Base-by-base conservation (phyloP, 2,888 invertebrate species). In the Tanytarsus gracilentus region DNA sequence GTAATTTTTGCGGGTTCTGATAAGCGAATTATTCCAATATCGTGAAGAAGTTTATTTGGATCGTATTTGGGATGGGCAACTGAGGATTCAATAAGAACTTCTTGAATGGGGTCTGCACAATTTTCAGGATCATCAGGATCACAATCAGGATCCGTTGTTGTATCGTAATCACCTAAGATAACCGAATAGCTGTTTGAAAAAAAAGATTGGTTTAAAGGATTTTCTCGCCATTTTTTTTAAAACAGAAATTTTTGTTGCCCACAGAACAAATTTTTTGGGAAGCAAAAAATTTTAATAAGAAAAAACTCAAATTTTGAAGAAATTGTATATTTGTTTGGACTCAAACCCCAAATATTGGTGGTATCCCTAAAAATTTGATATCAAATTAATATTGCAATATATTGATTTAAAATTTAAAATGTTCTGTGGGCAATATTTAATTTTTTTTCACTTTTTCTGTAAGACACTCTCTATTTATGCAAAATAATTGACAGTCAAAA, bases 101-200 rank as follows among this genome's bases (percentile, higher is more conserved):
- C 67, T 63, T 68, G 67, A 36, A 67, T 63, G 40, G 66, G 64
- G 9, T 65, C 64, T 0, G 66, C 66, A 50, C 69, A 69, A 25
- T 64, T 64, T 21, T 60, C 56, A 2, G 49, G 36, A 14, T 50
- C 9, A 61, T 63, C 7, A 61, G 49, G 7, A 62, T 64, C 66
- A 52, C 69, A 69, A 36, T 69, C 69, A 4, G 50, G 56, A 14
- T 67, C 65, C 14, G 50, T 65, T 16, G 61, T 16, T 4, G 66
- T 62, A 61, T 69, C 64, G 61, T 67, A 61, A 26, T 69, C 69
- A 9, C 69, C 69, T 18, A 69, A n/a, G n/a, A n/a, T n/a, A n/a
- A 56, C 51, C 69, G 65, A n/a, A 69, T 65, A 6, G n/a, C 25
- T 23, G 4, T 16, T 40, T 52, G 51, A 14, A 21, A 61, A 61